Evolutionary conservation across 2,888 invertebrate genomes (phyloP).

Genomic region (Julus scandinavius): DNA sequence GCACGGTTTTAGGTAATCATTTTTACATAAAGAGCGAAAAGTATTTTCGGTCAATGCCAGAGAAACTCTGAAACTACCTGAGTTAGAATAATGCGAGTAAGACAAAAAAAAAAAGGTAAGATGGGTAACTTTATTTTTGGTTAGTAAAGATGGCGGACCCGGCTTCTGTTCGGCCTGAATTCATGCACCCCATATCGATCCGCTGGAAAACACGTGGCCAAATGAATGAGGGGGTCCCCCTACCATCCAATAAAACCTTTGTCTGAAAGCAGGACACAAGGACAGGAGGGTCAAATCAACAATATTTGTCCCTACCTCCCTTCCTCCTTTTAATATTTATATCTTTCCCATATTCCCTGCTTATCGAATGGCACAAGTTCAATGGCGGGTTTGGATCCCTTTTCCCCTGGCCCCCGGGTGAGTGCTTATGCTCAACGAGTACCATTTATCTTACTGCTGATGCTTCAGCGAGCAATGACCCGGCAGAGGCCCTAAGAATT

Average conservation of each 20-base stretch:
- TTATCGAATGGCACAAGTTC: slow-evolving; percentile 30
- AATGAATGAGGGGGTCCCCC: background rate
- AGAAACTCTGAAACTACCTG: too few relatives aligned
- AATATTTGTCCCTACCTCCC: background rate
- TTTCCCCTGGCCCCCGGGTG: background rate
- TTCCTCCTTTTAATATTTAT: background rate
- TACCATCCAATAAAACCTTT: background rate
- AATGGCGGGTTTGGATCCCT: background rate
- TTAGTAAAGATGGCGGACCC: too few relatives aligned
- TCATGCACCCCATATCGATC: background rate
- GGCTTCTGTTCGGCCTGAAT: too few relatives aligned
- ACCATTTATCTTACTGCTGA: slow-evolving; percentile 31
- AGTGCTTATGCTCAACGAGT: background rate
- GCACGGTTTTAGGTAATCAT: too few relatives aligned
- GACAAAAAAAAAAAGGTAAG: too few relatives aligned
- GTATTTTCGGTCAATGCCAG: too few relatives aligned
- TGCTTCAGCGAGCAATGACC: background rate
- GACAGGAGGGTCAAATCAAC: slow-evolving; percentile 36
- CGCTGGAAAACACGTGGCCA: slow-evolving; percentile 8
- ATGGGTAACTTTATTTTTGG: too few relatives aligned
- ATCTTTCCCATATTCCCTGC: background rate
- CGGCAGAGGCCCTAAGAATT: background rate
- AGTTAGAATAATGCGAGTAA: too few relatives aligned
- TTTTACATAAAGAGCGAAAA: too few relatives aligned
- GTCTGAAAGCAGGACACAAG: slow-evolving; percentile 21